Conservation (phyloP, 2,888 invertebrate genomes). For the Synanthedon tipuliformis region DNA sequence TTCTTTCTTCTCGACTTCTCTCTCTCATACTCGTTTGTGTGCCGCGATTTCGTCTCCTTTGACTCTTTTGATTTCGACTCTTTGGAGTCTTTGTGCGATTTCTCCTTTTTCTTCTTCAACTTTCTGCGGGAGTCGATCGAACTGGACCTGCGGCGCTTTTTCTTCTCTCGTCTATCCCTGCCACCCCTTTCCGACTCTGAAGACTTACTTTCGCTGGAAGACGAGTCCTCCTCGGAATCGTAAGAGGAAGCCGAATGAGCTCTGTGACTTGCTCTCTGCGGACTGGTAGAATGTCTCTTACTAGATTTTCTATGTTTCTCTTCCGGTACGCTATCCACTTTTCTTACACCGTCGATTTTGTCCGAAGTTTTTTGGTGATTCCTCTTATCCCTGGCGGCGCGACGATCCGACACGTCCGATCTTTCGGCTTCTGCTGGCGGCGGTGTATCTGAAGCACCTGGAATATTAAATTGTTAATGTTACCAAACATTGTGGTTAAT, state of each 20-base stretch:
- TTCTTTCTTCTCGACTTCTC: slow-evolving; percentile 35
- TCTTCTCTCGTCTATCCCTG: slow-evolving; percentile 32
- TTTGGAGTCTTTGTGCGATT: slow-evolving; percentile 30
- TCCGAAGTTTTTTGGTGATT: slow-evolving; percentile 39
- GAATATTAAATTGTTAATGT: too few relatives aligned
- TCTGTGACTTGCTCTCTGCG: slow-evolving; percentile 38
- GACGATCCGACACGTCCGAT: slow-evolving; percentile 42
- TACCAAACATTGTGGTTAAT: too few relatives aligned
- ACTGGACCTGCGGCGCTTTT: slow-evolving; percentile 45
- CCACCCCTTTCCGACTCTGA: slow-evolving; percentile 33
- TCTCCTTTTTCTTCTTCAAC: slow-evolving; percentile 34
- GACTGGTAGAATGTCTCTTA: slow-evolving; percentile 42
- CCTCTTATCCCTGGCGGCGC: slow-evolving; percentile 41
- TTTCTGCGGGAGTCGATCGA: slow-evolving; percentile 40
- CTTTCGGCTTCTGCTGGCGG: slow-evolving; percentile 45
- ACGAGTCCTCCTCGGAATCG: slow-evolving; percentile 47
- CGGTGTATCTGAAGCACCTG: slow-evolving; percentile 51
- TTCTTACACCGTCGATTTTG: slow-evolving; percentile 35
- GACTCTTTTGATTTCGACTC: slow-evolving; percentile 34
- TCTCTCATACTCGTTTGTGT: slow-evolving; percentile 14
- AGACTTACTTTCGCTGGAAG: slow-evolving; percentile 30
- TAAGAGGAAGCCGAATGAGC: slow-evolving; percentile 44
- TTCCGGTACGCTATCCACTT: slow-evolving; percentile 41
- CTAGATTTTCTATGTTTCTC: slow-evolving; percentile 39
- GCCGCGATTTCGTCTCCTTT: slow-evolving; percentile 16